Percentiles rank a stretch among this genome's conserved stretches.
phyloP scores from a whole-genome alignment of 2,113 vertebrate species.

The Sinocyclocheilus maitianheensis region DNA sequence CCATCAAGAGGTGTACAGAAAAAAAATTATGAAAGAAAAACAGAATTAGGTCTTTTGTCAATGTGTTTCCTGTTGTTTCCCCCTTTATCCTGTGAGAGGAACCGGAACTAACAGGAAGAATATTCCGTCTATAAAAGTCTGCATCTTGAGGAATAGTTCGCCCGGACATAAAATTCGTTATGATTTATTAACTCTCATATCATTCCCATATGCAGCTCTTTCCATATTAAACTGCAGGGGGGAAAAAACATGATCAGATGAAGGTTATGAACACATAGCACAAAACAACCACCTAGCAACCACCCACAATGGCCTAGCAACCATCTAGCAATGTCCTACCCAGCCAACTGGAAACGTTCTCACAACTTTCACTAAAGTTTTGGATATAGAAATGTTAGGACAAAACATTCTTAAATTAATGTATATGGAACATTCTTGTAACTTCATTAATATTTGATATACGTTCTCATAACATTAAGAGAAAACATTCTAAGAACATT shows the following conservation, averaged over 20 bases:
- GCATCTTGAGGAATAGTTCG: neutral
- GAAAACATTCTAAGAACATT: no score
- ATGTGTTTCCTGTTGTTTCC: conserved; percentile 57
- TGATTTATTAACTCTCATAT: neutral
- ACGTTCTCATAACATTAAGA: no score
- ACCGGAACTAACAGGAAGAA: conserved; percentile 37
- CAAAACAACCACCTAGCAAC: no score
- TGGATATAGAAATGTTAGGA: no score
- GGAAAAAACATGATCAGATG: neutral
- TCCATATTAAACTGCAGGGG: neutral
- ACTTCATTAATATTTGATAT: no score
- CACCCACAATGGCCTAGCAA: no score
- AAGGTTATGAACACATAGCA: no score
- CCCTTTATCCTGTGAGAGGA: conserved; percentile 46
- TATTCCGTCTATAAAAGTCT: conserved; percentile 34
- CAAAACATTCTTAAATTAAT: no score
- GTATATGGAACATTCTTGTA: no score
- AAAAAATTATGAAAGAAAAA: conserved; percentile 20
- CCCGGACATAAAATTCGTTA: conserved; percentile 5
- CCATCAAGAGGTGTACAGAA: conserved; percentile 36
- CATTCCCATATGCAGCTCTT: neutral
- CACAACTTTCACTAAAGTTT: no score
- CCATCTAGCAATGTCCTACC: no score
- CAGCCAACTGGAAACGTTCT: no score
- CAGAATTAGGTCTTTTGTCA: conserved; percentile 44